These are phyloP conservation scores for Drosophila pegasa DNA, from an alignment of 2,888 invertebrate species.

Conservation along the genomic window DNA sequence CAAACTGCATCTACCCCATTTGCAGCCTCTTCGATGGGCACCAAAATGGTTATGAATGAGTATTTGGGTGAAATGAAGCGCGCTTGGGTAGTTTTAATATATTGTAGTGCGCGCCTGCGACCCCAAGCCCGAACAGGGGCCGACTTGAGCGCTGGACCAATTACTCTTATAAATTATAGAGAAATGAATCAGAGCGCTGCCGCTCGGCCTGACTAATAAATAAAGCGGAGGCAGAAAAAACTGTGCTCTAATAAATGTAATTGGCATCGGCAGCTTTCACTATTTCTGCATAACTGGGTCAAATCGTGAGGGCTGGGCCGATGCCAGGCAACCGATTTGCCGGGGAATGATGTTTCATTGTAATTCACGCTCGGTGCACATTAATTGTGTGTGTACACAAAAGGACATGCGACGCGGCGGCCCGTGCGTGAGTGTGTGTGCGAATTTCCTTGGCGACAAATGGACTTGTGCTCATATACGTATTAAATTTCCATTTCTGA, in stretches of 20 bases:
- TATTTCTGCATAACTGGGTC: slow-evolving; percentile 69
- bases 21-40: background rate
- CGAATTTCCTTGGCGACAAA: slow-evolving; percentile 72
- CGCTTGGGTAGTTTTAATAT: slow-evolving; percentile 54
- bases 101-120: slow-evolving; percentile 43
- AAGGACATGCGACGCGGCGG: slow-evolving; percentile 36
- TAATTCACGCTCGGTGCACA: slow-evolving; percentile 78
- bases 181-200: slow-evolving; percentile 60
- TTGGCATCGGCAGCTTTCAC: slow-evolving; percentile 56
- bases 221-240: slow-evolving; percentile 43
- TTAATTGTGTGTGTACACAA: slow-evolving; percentile 66
- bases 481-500: slow-evolving; percentile 73
- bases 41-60: slow-evolving; percentile 15
- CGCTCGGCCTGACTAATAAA: slow-evolving; percentile 57
- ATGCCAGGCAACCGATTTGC: slow-evolving; percentile 58
- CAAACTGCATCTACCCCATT: background rate
- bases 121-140: background rate
- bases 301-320: slow-evolving; percentile 28
- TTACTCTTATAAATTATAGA: slow-evolving; percentile 74
- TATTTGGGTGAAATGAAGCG: slow-evolving; percentile 30
- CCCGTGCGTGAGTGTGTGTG: slow-evolving; percentile 28
- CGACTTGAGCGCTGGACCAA: slow-evolving; percentile 31
- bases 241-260: slow-evolving; percentile 75
- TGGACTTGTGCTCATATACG: slow-evolving; percentile 37
- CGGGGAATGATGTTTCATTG: slow-evolving; percentile 36